These are phyloP conservation scores for Harpegnathos saltator DNA, from an alignment of 1,140 invertebrate genomes.

Conservation along the genomic window DNA sequence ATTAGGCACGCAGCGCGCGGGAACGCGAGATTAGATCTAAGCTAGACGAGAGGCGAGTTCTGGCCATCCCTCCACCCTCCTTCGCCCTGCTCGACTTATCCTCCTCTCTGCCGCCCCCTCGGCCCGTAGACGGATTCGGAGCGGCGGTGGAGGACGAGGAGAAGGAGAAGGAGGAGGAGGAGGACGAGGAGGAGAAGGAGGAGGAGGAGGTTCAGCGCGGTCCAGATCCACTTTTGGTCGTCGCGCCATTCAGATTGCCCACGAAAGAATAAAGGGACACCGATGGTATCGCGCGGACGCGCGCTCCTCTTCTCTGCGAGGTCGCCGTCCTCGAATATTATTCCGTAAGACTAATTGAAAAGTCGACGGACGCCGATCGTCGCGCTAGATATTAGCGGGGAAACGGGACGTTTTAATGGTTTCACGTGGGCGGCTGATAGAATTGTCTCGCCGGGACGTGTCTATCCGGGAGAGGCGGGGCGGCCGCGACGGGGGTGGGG, in stretches of 20 bases:
- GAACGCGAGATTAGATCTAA: conserved; percentile 84
- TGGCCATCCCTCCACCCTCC: conserved; percentile 57
- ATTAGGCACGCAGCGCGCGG: conserved; percentile 86
- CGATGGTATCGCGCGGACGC: conserved; percentile 21
- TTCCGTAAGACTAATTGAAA: conserved; percentile 57
- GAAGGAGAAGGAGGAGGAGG: background rate
- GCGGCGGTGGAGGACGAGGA: too few relatives aligned
- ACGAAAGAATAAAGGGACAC: conserved; percentile 44
- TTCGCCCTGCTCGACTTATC: conserved; percentile 24
- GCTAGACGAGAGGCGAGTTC: conserved; percentile 79
- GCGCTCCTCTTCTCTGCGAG: too few relatives aligned
- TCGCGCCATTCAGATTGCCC: conserved; percentile 46
- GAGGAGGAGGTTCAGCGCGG: background rate
- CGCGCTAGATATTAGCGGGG: conserved; percentile 11
- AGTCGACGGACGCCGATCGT: conserved; percentile 37
- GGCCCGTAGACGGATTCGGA: conserved; percentile 1
- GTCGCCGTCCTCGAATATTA: conserved; percentile 26
- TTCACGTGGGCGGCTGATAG: conserved; percentile 45
- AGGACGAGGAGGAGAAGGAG: background rate
- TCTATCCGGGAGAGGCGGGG: conserved; percentile 37
- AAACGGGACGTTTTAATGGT: conserved; percentile 34
- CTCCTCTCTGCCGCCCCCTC: background rate
- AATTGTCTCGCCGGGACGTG: conserved; percentile 45
- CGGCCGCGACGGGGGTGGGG: conserved; percentile 17
- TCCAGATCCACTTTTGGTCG: conserved; percentile 47